Percentiles rank a stretch among this genome's conserved stretches.
phyloP scores from a whole-genome alignment of 2,888 invertebrate species.

The Theretra japonica region DNA sequence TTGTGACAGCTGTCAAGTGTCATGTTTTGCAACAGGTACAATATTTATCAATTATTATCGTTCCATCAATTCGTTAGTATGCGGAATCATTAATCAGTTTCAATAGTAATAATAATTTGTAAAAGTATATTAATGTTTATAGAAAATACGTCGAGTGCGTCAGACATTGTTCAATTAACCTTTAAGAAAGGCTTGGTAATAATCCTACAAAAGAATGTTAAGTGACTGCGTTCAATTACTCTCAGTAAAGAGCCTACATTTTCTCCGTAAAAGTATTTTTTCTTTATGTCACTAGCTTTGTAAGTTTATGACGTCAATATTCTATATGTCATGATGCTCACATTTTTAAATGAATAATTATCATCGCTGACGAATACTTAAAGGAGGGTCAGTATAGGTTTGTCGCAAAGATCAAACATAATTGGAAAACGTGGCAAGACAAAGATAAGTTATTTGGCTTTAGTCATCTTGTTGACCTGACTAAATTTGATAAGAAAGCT shows the following conservation, averaged over 20 bases:
- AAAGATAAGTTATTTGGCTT: no score
- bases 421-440: no score
- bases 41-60: background rate
- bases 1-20: no score
- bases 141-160: background rate
- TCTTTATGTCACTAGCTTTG: background rate
- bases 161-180: constrained; percentile 12
- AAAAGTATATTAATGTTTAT: background rate
- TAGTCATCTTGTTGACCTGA: no score
- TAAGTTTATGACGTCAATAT: background rate
- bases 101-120: background rate
- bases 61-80: background rate
- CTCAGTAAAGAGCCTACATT: background rate
- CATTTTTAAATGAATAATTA: no score
- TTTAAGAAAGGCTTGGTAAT: constrained; percentile 4
- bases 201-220: background rate
- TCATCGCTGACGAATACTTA: no score
- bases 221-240: background rate
- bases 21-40: no score
- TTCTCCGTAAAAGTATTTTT: background rate
- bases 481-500: no score
- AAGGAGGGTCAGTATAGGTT: no score
- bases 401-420: no score
- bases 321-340: no score
- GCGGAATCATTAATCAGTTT: background rate